Evolutionary conservation across 2,888 invertebrate species (phyloP).

Genomic region (Epiblema foenella): DNA sequence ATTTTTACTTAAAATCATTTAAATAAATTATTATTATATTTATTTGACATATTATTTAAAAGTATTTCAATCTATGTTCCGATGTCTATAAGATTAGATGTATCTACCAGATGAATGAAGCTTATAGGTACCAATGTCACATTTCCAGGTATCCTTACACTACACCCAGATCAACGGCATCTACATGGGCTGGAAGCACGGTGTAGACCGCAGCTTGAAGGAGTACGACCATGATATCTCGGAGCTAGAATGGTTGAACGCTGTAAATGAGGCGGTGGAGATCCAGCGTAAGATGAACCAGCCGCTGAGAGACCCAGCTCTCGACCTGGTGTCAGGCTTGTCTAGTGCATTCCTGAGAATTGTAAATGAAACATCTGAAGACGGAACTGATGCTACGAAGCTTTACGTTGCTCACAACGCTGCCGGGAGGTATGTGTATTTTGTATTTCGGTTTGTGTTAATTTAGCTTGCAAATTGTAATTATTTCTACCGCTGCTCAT

Average conservation of each 20-base stretch:
- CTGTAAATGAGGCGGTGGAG: constrained; percentile 90
- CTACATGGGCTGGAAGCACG: constrained; percentile 89
- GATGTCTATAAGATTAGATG: too few species aligned
- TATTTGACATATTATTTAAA: too few species aligned
- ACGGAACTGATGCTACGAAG: constrained; percentile 68
- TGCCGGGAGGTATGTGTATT: constrained; percentile 86
- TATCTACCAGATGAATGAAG: neutral
- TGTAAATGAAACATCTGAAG: constrained; percentile 74
- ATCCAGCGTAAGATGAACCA: constrained; percentile 83
- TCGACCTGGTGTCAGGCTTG: constrained; percentile 66
- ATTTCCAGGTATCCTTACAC: constrained; percentile 87
- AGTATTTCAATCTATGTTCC: too few species aligned
- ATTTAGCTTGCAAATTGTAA: too few species aligned
- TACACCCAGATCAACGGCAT: constrained; percentile 92
- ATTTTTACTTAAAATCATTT: too few species aligned
- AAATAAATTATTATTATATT: too few species aligned
- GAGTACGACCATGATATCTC: constrained; percentile 85
- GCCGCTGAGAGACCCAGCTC: constrained; percentile 63
- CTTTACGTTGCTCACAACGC: constrained; percentile 92
- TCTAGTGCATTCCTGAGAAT: constrained; percentile 88
- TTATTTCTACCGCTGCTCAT: too few species aligned
- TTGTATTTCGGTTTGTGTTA: neutral
- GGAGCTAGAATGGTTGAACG: constrained; percentile 90
- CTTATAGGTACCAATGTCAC: neutral
- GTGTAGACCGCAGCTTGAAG: constrained; percentile 86